Evolutionary conservation across 2,888 invertebrate species (phyloP).

Genomic region (Exephanes ischioxanthus): DNA sequence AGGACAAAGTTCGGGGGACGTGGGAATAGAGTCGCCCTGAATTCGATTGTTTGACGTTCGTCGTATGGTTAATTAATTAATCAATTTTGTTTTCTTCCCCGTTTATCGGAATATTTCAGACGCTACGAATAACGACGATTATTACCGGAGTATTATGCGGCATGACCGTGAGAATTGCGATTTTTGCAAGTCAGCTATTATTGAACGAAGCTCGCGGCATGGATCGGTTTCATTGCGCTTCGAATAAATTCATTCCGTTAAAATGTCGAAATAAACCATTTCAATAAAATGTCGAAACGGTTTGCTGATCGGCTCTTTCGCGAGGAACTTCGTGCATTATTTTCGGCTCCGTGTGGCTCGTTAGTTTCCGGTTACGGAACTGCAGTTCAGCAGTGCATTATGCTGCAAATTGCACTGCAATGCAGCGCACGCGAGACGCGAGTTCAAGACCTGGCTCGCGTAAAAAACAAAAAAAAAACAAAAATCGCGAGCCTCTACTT

Average conservation of each 20-base stretch:
- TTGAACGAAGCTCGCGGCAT: background rate
- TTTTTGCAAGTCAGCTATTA: conserved; percentile 31
- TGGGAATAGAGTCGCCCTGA: background rate
- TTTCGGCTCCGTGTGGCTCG: background rate
- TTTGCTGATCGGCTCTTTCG: background rate
- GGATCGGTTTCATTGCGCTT: background rate
- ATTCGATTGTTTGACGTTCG: conserved; percentile 10
- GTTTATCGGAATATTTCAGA: background rate
- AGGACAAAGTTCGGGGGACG: conserved; percentile 34
- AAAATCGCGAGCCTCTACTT: background rate
- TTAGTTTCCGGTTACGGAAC: background rate
- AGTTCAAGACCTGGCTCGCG: too few species aligned
- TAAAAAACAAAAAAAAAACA: background rate
- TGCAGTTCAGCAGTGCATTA: too few species aligned
- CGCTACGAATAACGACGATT: background rate
- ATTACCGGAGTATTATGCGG: too few species aligned
- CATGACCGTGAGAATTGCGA: background rate
- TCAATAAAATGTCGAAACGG: too few species aligned
- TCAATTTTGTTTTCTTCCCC: background rate
- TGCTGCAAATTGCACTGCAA: too few species aligned
- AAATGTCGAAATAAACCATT: too few species aligned
- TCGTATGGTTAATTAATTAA: conserved; percentile 43
- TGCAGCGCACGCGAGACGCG: too few species aligned
- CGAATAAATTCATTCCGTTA: too few species aligned
- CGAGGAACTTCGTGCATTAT: background rate